Base-by-base conservation (phyloP, 2,888 invertebrate species). In the Shargacucullia verbasci region DNA sequence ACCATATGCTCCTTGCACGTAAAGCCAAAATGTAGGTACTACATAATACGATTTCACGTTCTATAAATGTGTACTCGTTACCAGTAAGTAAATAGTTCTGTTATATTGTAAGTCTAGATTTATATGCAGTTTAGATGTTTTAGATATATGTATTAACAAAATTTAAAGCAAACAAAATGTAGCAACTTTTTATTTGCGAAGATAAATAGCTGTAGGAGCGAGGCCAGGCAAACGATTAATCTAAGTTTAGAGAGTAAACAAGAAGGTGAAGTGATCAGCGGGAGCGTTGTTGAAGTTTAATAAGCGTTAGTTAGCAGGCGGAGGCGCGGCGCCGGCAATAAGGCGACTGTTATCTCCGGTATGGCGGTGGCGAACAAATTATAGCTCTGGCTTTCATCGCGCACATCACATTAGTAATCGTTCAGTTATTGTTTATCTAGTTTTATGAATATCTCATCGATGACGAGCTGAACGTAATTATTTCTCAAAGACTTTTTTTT, bases 261-360 rank as follows among this genome's bases (percentile, higher is more conserved):
- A 91, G 89, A 89, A 88, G 91, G 90, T 90, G 91, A 92, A 93
- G 92, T 92, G 93, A 93, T 93, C 93, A 91, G 89, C 90, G 87
- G 84, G 83, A 85, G 87, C 91, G 90, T 87, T 91, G 92, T 91
- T 90, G 86, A 90, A 93, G 91, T 94, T 94, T 94, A 93, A 94
- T 94, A 93, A 92, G 90, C 91, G 90, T 89, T 92, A 90, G 93
- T 92, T 90, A 88, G 89, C 88, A 86, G 79, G 81, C 77, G 82
- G 81, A 81, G 86, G 83, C 86, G 85, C 84, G 80, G 83, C 78
- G 83, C 82, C 83, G 86, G 89, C 90, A 90, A 90, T 90, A 92
- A 91, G 87, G 89, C 83, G 81, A 77, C 87, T 82, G 89, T 91
- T 88, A 92, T 92, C 90, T 92, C 92, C 92, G 92, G 90, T 85